A percentile compares a stretch with the other conserved stretches of the same genome.
Conservation (phyloP, 2,797 vertebrate species). For the Periophthalmus magnuspinnatus region DNA sequence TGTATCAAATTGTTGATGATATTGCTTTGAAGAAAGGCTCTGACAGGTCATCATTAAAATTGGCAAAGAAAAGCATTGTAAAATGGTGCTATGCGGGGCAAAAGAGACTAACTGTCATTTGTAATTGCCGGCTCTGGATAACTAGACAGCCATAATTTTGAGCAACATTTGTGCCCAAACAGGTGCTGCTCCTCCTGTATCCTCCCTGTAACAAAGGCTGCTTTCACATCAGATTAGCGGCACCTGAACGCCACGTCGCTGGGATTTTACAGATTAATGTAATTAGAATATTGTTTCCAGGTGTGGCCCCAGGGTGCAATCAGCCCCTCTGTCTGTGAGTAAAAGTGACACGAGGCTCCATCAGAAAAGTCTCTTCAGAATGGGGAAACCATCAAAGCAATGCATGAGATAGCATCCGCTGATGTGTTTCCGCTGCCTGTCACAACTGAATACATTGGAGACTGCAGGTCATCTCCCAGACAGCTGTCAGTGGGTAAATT, state of each 20-base stretch:
- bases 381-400: conserved; percentile 32
- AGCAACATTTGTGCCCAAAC: conserved; percentile 60
- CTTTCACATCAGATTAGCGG: conserved; percentile 73
- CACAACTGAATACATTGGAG: conserved; percentile 33
- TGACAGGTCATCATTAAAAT: conserved; percentile 57
- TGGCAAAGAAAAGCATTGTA: conserved; percentile 35
- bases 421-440: conserved; percentile 37
- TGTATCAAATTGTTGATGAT: conserved; percentile 46
- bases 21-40: conserved; percentile 36
- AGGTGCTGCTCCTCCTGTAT: conserved; percentile 71
- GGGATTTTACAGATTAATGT: conserved; percentile 74
- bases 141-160: conserved; percentile 67
- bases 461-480: conserved; percentile 36
- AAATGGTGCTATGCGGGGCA: conserved; percentile 59
- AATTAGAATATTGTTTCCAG: conserved; percentile 76
- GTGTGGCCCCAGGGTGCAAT: conserved; percentile 68
- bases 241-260: conserved; percentile 73
- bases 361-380: conserved; percentile 44
- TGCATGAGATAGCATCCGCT: conserved; percentile 16
- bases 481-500: conserved; percentile 5
- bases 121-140: conserved; percentile 68
- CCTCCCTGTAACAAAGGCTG: conserved; percentile 64
- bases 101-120: conserved; percentile 76
- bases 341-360: conserved; percentile 57
- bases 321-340: conserved; percentile 70